phyloP scores from a whole-genome alignment of 2,113 vertebrate species.

The Phyllopteryx taeniolatus region DNA sequence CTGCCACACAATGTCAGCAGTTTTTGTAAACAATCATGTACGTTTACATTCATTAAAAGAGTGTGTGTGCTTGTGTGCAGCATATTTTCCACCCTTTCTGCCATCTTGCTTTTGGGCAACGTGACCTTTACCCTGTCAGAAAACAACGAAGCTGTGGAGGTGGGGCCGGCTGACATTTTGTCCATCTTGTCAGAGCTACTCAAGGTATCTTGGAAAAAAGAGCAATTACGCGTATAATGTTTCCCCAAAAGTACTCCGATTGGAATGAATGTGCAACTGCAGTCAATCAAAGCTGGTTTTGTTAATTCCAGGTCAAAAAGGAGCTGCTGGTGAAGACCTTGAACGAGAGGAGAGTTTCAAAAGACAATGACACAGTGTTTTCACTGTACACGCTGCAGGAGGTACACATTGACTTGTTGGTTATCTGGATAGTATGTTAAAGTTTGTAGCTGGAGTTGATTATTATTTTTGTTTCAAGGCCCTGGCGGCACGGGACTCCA shows the following conservation, averaged over 20 bases:
- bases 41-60: not conserved
- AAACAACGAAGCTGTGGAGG: constrained; percentile 79
- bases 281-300: not conserved
- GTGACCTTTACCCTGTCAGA: constrained; percentile 79
- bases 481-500: constrained; percentile 83
- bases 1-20: not conserved
- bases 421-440: not conserved
- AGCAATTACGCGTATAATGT: not conserved
- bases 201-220: constrained; percentile 48
- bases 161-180: constrained; percentile 83
- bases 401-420: constrained; percentile 62
- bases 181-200: constrained; percentile 85
- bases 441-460: not conserved
- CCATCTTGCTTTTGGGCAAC: constrained; percentile 91
- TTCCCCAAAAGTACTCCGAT: not conserved
- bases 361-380: constrained; percentile 75
- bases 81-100: constrained; percentile 92
- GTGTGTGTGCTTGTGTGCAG: constrained; percentile 45
- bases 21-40: not conserved
- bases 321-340: constrained; percentile 85
- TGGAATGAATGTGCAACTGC: not conserved
- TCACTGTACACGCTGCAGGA: constrained; percentile 84
- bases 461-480: constrained; percentile 69
- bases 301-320: constrained; percentile 78
- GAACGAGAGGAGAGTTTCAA: constrained; percentile 86